phyloP scores from a whole-genome alignment of 1,140 invertebrate species.

The Caenorhabditis tropicalis region DNA sequence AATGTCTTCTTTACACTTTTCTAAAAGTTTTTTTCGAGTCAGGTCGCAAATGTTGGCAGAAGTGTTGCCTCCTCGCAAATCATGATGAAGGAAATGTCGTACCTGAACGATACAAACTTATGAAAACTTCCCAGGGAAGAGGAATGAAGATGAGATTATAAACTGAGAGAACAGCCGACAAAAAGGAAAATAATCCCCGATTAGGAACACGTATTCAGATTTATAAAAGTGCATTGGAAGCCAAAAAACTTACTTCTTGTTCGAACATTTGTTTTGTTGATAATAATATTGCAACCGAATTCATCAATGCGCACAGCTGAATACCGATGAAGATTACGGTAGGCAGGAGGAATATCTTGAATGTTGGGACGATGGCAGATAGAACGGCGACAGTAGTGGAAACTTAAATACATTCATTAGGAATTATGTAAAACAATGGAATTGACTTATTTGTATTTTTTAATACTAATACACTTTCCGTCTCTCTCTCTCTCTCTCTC shows the following conservation, averaged over 20 bases:
- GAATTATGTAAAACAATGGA: no score
- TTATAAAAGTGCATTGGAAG: neutral
- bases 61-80: neutral
- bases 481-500: neutral
- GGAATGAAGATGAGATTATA: conserved; percentile 1
- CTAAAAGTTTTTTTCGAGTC: neutral
- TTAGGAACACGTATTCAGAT: neutral
- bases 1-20: neutral
- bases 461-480: neutral
- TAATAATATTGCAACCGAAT: neutral
- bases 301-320: neutral
- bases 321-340: neutral
- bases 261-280: conserved; percentile 13
- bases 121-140: neutral
- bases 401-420: no score
- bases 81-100: neutral
- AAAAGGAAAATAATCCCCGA: conserved; percentile 4
- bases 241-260: conserved; percentile 1
- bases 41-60: neutral
- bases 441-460: no score
- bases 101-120: neutral
- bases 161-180: neutral
- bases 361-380: neutral
- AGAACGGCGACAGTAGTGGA: neutral
- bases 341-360: neutral